A percentile compares a stretch with the other conserved stretches of the same genome.
phyloP scores from a whole-genome alignment of 2,113 vertebrate species.

The Zosterops hypoxanthus region DNA sequence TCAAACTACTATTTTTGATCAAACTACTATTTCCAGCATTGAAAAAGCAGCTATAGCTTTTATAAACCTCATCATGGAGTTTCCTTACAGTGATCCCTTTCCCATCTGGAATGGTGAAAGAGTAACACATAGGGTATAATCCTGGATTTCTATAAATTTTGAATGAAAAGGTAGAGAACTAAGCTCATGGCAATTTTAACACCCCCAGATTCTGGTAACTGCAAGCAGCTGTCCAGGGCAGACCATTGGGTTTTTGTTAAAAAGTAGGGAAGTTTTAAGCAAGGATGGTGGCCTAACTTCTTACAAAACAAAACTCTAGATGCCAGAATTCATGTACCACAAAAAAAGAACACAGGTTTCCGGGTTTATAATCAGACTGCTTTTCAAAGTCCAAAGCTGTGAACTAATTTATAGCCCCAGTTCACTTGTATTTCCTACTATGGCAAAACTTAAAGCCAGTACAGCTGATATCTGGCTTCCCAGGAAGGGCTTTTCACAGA shows the following conservation, averaged over 20 bases:
- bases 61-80: neutral
- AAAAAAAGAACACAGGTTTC: neutral
- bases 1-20: neutral
- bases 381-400: neutral
- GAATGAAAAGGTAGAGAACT: neutral
- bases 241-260: neutral
- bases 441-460: neutral
- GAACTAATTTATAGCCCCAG: neutral
- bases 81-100: neutral
- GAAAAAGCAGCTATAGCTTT: neutral
- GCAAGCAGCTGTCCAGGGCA: neutral
- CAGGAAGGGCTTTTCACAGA: neutral
- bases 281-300: neutral
- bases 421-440: neutral
- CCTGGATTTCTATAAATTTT: neutral
- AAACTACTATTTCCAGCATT: neutral
- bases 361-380: neutral
- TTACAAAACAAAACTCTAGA: neutral
- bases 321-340: neutral
- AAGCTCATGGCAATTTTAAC: neutral
- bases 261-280: neutral
- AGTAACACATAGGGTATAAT: neutral
- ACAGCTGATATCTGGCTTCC: neutral
- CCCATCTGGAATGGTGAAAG: rapidly evolving
- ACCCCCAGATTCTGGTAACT: neutral